Base-by-base conservation (phyloP, 1,140 invertebrate genomes). In the Camponotus vicinus region DNA sequence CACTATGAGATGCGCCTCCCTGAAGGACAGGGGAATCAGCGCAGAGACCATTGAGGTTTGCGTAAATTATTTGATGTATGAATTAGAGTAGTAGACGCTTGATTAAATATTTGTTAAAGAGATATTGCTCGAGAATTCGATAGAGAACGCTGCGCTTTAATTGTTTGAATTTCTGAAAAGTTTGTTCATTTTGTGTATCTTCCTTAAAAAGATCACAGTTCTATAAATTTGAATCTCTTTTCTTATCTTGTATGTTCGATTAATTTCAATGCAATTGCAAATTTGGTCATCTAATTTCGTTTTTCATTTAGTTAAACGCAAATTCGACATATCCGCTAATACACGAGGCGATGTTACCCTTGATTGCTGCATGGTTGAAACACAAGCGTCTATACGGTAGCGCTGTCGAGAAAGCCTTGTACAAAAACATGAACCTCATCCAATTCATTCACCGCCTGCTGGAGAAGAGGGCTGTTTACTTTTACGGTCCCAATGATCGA, bases 391-490 rank as follows among this genome's bases (percentile, higher is more conserved):
- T 95, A 27, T 93, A 95, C 87, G 96, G 96, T 15, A 96, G 94
- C 9, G 27, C 83, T 3, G 93, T 96, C 27, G 96, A 96, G 86
- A 96, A 95, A 84, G 89, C 93, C 0, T 88, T 96, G 21, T 96
- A 96, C 88, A 95, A 95, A 90, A 93, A 96, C 27, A 96, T 97
- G 95, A 93, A 93, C 1, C 92, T 97, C 27, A 89, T 95, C 6
- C 93, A 96, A 32, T 95, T 96, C 5, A 95, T 96, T 32, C 95
- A 96, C 77, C 94, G 96, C 32, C 92, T 97, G 42, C 86, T 97
- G 42, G 95, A 95, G 37, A 96, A 96, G 77, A 91, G 96, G 27
- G 96, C 96, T 0, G 92, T 96, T 0, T 92, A 93, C 1, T 97
- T 97, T 83, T 94, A 96, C 85, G 95, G 94, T 0, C 64, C 92